Conservation (phyloP, 1,140 invertebrate genomes). For the Zophobas atratus region DNA sequence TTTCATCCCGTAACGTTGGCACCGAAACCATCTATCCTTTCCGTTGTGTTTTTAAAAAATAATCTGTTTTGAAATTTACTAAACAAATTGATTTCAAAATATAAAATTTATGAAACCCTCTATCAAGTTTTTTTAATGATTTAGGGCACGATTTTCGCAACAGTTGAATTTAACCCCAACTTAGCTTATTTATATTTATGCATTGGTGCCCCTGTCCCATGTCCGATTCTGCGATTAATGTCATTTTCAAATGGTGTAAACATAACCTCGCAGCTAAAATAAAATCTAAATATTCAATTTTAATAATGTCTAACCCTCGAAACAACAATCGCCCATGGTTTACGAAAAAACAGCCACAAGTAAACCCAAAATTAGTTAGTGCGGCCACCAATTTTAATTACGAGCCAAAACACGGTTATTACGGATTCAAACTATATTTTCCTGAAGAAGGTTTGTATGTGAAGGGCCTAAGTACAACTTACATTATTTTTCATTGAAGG, state of each 20-base stretch:
- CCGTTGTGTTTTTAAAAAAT: too few relatives aligned
- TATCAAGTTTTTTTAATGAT: too few relatives aligned
- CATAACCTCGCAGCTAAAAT: neutral
- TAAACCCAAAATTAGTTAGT: conserved; percentile 11
- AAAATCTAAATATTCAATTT: neutral
- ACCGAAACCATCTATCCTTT: too few relatives aligned
- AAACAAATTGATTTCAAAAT: too few relatives aligned
- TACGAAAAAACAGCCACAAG: conserved; percentile 13
- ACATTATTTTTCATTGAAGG: conserved; percentile 68
- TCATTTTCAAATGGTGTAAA: neutral
- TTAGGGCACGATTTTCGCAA: too few relatives aligned
- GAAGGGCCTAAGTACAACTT: conserved; percentile 41
- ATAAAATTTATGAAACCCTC: too few relatives aligned
- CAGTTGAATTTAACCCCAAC: too few relatives aligned
- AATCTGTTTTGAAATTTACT: too few relatives aligned
- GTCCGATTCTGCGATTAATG: neutral
- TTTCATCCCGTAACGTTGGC: too few relatives aligned
- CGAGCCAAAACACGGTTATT: conserved; percentile 40
- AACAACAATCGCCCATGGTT: conserved; percentile 12
- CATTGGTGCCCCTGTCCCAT: too few relatives aligned
- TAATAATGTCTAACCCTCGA: conserved; percentile 4
- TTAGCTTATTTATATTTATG: too few relatives aligned
- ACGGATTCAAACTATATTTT: conserved; percentile 74
- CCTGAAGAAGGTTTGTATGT: conserved; percentile 73
- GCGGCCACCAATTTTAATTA: conserved; percentile 15